Evolutionary conservation across 64 coral and sea anemone species (phyloP).

Genomic region (Dendronephthya gigantea): DNA sequence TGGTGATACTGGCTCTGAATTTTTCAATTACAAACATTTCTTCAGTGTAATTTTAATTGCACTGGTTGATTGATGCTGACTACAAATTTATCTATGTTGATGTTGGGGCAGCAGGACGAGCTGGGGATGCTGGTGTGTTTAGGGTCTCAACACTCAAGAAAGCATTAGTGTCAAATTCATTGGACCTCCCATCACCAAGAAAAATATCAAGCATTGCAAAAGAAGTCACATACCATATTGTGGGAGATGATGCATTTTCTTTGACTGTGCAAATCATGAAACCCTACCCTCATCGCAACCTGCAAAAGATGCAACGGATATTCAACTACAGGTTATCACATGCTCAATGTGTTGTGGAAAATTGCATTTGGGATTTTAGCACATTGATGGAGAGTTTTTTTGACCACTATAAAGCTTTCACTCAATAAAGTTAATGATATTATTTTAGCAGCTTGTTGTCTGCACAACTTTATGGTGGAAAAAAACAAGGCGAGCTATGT

Average conservation of each 20-base stretch:
- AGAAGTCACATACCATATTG: neutral
- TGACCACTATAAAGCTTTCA: constrained; percentile 22
- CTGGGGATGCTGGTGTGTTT: too few relatives aligned
- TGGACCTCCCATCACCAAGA: too few relatives aligned
- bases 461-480: constrained; percentile 10
- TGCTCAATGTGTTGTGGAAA: neutral
- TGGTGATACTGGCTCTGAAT: too few relatives aligned
- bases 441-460: constrained; percentile 10
- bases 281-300: neutral
- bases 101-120: too few relatives aligned
- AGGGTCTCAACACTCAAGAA: too few relatives aligned
- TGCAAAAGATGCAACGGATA: neutral
- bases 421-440: neutral
- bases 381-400: constrained; percentile 23
- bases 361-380: constrained; percentile 27
- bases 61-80: too few relatives aligned
- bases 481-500: constrained; percentile 5
- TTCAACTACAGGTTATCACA: neutral
- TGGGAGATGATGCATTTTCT: neutral
- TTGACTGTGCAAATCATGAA: neutral
- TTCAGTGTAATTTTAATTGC: too few relatives aligned
- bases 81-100: too few relatives aligned
- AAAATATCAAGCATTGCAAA: too few relatives aligned
- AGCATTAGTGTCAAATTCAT: too few relatives aligned
- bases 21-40: too few relatives aligned